Evolutionary conservation across 2,797 vertebrate species (phyloP), one percentile per base, ranked within the genome.

Genomic region (Danio aesculapii): DNA sequence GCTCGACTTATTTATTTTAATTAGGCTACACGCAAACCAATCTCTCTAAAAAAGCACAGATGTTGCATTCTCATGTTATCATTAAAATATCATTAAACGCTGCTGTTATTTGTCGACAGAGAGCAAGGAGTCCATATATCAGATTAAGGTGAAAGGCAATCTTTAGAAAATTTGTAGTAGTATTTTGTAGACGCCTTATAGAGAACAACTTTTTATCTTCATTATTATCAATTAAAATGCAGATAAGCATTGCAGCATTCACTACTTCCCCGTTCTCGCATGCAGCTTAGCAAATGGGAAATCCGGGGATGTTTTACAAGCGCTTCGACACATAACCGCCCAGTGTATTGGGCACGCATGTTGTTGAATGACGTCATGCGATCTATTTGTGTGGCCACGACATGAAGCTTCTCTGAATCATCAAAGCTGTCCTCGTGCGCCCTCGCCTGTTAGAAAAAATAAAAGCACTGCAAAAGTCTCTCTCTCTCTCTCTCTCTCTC

Each of bases 341-440:
- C 43, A 3, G 62, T 58, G 21, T 16, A 49, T 52, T 5, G 71
- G 47, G 67, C 30, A 69, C 44, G 58, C 49, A 50, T 49, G 39
- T 58, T 50, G 16, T 46, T 53, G 13, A 81, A 50, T 81, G 77
- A 84, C 78, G 84, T 86, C 87, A 84, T 19, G 78, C 72, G 77
- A 39, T 76, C 75, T 57, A 17, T n/a, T 14, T 49, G 46, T 75
- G 84, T 77, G 80, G 73, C 53, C 5, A 49, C 72, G 58, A 73
- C 63, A 53, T 52, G 81, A 71, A 47, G 85, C 71, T 73, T 30
- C 44, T 64, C 50, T 10, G 41, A 53, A 75, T 77, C 88, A 87
- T 84, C 92, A 92, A 88, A 71, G 90, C 92, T 95, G 93, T 93
- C 92, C 93, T 94, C 90, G 93, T 90, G 93, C 94, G 94, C 94